phyloP scores from a whole-genome alignment of 2,888 invertebrate genomes.

The Chrysopilus asiliformis region DNA sequence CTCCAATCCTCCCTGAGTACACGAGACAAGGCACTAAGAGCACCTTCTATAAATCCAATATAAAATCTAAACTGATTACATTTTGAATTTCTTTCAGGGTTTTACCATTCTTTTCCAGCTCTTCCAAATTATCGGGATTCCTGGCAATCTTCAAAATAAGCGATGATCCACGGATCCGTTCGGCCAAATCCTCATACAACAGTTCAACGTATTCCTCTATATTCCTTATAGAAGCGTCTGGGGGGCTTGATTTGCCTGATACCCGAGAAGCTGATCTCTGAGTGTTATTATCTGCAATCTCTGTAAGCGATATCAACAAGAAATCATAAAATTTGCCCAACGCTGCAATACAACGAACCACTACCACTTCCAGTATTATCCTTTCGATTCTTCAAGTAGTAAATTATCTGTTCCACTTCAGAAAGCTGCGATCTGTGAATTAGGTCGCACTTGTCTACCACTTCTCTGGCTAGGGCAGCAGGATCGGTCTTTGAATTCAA shows the following conservation, averaged over 20 bases:
- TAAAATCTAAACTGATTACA: conserved; percentile 7
- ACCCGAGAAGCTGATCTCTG: conserved; percentile 23
- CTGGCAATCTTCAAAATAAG: conserved; percentile 83
- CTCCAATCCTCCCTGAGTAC: conserved; percentile 97
- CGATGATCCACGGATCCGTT: conserved; percentile 85
- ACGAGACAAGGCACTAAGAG: conserved; percentile 87
- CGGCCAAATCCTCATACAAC: conserved; percentile 86
- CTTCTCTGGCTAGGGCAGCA: conserved; percentile 62
- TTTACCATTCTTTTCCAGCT: conserved; percentile 83
- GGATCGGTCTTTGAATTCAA: conserved; percentile 69
- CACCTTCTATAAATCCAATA: conserved; percentile 54
- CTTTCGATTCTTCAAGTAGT: conserved; percentile 71
- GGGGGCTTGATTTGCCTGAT: conserved; percentile 35
- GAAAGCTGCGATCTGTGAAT: conserved; percentile 68
- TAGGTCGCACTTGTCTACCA: conserved; percentile 72
- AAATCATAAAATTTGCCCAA: too few relatives aligned
- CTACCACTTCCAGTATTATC: conserved; percentile 33
- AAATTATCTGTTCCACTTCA: conserved; percentile 78
- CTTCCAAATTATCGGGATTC: conserved; percentile 87
- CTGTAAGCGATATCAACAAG: conserved; percentile 14
- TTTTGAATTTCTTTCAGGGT: conserved; percentile 5
- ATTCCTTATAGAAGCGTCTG: conserved; percentile 62
- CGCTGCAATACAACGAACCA: conserved; percentile 2
- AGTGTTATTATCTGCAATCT: conserved; percentile 28
- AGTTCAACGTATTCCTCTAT: conserved; percentile 91